Conservation (phyloP, 2,113 vertebrate species). For the Melanerpes aurifrons region DNA sequence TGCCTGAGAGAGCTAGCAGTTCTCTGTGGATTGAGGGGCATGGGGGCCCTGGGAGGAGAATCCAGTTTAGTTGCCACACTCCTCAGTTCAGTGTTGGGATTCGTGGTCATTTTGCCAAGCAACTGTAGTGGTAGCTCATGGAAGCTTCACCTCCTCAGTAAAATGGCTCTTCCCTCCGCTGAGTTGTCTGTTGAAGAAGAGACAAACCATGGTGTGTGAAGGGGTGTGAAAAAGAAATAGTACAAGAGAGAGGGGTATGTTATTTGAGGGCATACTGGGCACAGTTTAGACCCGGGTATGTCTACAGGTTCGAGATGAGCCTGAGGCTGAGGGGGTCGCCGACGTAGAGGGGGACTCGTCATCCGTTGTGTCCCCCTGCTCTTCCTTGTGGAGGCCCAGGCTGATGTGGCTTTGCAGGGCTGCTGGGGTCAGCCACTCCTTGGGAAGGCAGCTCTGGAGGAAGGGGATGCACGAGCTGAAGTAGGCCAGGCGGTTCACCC, state of each 20-base stretch:
- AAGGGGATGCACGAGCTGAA: conserved; percentile 95
- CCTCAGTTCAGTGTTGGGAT: background rate
- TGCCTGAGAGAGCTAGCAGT: conserved; percentile 1
- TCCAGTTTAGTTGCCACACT: background rate
- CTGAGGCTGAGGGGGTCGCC: conserved; percentile 67
- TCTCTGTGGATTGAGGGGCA: background rate
- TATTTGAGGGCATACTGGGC: background rate
- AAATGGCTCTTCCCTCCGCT: background rate
- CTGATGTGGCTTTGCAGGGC: conserved; percentile 93
- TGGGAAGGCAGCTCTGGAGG: conserved; percentile 92
- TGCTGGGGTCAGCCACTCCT: conserved; percentile 92
- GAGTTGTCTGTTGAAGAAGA: background rate
- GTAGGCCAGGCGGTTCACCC: conserved; percentile 93
- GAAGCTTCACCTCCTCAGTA: background rate
- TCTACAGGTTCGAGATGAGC: conserved; percentile 85
- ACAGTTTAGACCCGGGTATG: conserved; percentile 86
- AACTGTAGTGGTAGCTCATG: background rate
- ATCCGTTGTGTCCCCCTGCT: conserved; percentile 82
- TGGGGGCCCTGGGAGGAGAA: background rate
- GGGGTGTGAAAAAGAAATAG: background rate
- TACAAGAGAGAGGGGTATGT: background rate
- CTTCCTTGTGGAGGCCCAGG: conserved; percentile 88
- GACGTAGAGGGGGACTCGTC: conserved; percentile 83
- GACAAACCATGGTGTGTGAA: background rate
- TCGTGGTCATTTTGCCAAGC: conserved; percentile 7